Conservation (phyloP, 2,797 vertebrate genomes). For the Poecilia picta region DNA sequence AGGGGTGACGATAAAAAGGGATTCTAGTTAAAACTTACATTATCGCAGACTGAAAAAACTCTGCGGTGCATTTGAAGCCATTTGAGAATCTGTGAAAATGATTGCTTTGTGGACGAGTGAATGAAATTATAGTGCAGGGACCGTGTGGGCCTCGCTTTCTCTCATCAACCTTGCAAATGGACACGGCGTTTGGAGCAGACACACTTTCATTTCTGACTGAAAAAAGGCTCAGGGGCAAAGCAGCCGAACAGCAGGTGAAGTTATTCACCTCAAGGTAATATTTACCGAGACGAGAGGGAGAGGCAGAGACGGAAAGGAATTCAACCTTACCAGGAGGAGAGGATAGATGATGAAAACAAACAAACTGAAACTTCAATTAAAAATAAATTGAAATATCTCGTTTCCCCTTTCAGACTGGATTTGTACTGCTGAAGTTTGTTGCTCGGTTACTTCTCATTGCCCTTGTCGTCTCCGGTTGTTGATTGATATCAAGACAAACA, state of each 20-base stretch:
- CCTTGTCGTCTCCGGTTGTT: slow-evolving; percentile 69
- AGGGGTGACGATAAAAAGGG: slow-evolving; percentile 72
- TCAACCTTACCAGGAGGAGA: slow-evolving; percentile 24
- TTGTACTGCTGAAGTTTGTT: slow-evolving; percentile 69
- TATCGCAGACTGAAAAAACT: slow-evolving; percentile 57
- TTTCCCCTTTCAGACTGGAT: slow-evolving; percentile 75
- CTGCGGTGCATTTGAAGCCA: slow-evolving; percentile 56
- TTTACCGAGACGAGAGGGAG: slow-evolving; percentile 41
- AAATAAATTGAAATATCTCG: slow-evolving; percentile 78
- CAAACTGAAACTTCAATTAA: slow-evolving; percentile 74
- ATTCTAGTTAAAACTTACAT: slow-evolving; percentile 72
- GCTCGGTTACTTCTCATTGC: slow-evolving; percentile 73
- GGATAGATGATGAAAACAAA: slow-evolving; percentile 62
- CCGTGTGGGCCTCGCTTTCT: slow-evolving; percentile 34
- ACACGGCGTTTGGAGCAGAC: slow-evolving; percentile 47
- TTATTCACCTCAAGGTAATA: slow-evolving; percentile 59
- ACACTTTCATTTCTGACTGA: slow-evolving; percentile 54
- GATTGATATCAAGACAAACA: slow-evolving; percentile 71
- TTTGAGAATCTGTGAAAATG: slow-evolving; percentile 66
- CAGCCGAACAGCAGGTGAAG: slow-evolving; percentile 50
- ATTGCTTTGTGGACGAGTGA: slow-evolving; percentile 71
- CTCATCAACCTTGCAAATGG: slow-evolving; percentile 63
- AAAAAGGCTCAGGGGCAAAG: slow-evolving; percentile 49
- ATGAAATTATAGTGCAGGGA: slow-evolving; percentile 66
- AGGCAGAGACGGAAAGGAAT: slow-evolving; percentile 32